A percentile compares a stretch with the other conserved stretches of the same genome.
phyloP scores from a whole-genome alignment of 2,888 invertebrate genomes.

The Drosophila cracens region DNA sequence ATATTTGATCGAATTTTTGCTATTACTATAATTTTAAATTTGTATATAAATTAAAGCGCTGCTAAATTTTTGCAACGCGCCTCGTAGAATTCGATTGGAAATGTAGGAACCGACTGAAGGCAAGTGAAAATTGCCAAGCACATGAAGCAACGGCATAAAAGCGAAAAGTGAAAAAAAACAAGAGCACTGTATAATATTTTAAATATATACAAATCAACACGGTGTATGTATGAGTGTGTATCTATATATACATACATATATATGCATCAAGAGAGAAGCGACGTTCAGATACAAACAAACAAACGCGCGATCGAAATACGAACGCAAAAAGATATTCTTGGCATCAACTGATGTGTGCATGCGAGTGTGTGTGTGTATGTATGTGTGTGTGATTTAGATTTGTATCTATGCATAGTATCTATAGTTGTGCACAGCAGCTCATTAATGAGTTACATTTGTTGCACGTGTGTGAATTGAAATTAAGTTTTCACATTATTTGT shows the following conservation, averaged over 20 bases:
- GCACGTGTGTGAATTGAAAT: constrained; percentile 47
- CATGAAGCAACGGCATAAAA: constrained; percentile 59
- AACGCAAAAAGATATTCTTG: constrained; percentile 79
- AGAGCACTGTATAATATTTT: constrained; percentile 72
- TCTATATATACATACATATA: constrained; percentile 46
- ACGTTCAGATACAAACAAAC: constrained; percentile 68
- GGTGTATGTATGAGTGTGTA: constrained; percentile 29
- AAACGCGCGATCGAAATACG: constrained; percentile 73
- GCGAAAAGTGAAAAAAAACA: constrained; percentile 51
- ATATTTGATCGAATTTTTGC: constrained; percentile 19
- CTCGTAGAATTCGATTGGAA: constrained; percentile 80
- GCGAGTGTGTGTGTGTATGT: constrained; percentile 7
- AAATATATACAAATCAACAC: constrained; percentile 71
- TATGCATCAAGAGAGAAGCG: constrained; percentile 34
- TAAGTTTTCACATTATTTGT: constrained; percentile 69
- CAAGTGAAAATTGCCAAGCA: constrained; percentile 76
- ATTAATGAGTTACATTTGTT: constrained; percentile 72
- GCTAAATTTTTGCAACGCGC: constrained; percentile 67
- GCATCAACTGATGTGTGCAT: constrained; percentile 39
- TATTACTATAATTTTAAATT: constrained; percentile 13
- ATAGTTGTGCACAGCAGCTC: constrained; percentile 53
- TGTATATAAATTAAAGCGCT: constrained; percentile 35
- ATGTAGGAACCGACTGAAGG: constrained; percentile 82
- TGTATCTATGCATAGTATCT: constrained; percentile 38
- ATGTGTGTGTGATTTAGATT: constrained; percentile 10